Base-by-base conservation (phyloP, 2,113 vertebrate species). In the Tachuris rubrigastra region DNA sequence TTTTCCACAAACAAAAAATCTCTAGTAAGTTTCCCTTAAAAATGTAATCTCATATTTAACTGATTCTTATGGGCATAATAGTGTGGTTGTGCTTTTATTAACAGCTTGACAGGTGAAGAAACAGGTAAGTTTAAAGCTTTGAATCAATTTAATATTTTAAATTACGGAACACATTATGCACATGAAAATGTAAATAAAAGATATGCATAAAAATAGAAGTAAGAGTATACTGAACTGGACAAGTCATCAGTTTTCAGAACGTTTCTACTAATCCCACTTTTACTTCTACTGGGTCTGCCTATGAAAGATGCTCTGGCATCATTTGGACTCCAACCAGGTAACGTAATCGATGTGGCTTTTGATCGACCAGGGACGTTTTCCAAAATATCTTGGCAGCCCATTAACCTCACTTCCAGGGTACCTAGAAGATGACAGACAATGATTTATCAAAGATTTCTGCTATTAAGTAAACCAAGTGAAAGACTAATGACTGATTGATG, bases 341-440 rank as follows among this genome's bases (percentile, higher is more conserved):
- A 98, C 3, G 99, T 98, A 89, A 99, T 96, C 0, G 99, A 98
- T 4, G 98, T 98, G n/a, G 99, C 98, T 98, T 99, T 99, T 95
- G 99, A 99, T 77, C 99, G 99, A 90, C 99, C 99, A 6, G 99
- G 99, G 62, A 99, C 99, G 6, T 98, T 99, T 97, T 99, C 99
- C 97, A 99, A 97, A 93, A 99, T 99, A 97, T 99, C 99, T 95
- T 99, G 99, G 97, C 99, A 99, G 96, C 99, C 99, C 99, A 99
- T 99, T 49, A 99, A 98, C 97, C 99, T 99, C 94, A 99, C 99
- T 94, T 99, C 99, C 97, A 99, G 97, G 25, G 99, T 99, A 97
- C 99, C 99, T 99, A 85, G 85, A 86, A 96, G 25, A 94, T 41
- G 39, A 73, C 2, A 55, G 71, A 81, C 58, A 88, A 39, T 3